Percentiles rank a stretch among this genome's conserved stretches.
Conservation (phyloP, 2,888 invertebrate genomes). For the Aplocera efformata region DNA sequence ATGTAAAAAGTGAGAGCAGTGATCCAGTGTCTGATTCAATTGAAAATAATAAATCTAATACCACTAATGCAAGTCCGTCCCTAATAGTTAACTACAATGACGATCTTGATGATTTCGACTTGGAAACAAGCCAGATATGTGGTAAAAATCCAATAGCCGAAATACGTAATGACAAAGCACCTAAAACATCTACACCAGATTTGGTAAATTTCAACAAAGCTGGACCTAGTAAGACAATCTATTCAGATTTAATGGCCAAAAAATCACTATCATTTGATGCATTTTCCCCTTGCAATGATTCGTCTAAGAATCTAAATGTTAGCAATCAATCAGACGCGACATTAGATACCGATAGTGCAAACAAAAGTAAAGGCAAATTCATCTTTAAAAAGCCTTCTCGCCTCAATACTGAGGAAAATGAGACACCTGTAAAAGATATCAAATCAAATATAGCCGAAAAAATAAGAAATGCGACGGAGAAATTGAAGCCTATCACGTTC, state of each 20-base stretch:
- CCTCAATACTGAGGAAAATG: conserved; percentile 40
- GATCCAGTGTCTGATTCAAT: conserved; percentile 21
- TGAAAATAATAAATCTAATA: conserved; percentile 15
- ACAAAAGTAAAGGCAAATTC: conserved; percentile 63
- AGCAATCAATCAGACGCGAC: conserved; percentile 40
- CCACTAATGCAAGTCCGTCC: conserved; percentile 36
- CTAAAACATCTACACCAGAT: conserved; percentile 54
- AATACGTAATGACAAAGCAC: conserved; percentile 1
- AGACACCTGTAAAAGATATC: conserved; percentile 44
- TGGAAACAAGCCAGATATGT: conserved; percentile 36
- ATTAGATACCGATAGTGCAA: conserved; percentile 37
- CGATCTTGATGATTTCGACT: conserved; percentile 49
- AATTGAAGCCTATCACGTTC: conserved; percentile 51
- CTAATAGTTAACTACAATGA: conserved; percentile 36
- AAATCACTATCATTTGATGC: conserved; percentile 53
- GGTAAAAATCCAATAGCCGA: conserved; percentile 25
- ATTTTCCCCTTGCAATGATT: conserved; percentile 44
- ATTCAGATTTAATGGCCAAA: conserved; percentile 46
- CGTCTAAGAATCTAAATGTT: conserved; percentile 35
- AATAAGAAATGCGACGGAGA: conserved; percentile 55
- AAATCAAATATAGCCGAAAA: conserved; percentile 62
- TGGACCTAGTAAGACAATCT: conserved; percentile 45
- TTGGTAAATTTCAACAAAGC: conserved; percentile 37
- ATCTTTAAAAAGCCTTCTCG: conserved; percentile 67
- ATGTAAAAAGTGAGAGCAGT: conserved; percentile 49